A percentile compares a stretch with the other conserved stretches of the same genome.
phyloP scores from a whole-genome alignment of 1,140 invertebrate genomes.

The Cydia splendana region DNA sequence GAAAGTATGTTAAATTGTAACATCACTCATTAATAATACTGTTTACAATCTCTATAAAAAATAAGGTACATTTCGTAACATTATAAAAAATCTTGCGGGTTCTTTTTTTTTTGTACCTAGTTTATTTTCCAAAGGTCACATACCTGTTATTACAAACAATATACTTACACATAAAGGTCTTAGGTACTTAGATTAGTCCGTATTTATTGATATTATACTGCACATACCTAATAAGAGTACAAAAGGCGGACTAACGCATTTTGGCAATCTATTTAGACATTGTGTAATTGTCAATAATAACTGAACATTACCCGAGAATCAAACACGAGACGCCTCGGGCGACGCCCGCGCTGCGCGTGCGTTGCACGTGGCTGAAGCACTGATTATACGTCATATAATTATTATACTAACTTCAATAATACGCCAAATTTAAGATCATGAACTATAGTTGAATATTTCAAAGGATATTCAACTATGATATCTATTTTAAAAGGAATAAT shows the following conservation, averaged over 20 bases:
- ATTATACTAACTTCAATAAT: too few species aligned
- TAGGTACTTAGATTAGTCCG: too few species aligned
- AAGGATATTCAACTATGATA: not conserved
- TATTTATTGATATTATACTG: too few species aligned
- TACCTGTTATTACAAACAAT: too few species aligned
- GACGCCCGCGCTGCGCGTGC: conserved; percentile 8
- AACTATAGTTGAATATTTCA: not conserved
- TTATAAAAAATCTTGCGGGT: too few species aligned
- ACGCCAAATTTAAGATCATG: not conserved
- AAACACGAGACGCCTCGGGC: conserved; percentile 12
- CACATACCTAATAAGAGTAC: too few species aligned
- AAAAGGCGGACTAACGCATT: too few species aligned
- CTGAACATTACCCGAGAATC: not conserved
- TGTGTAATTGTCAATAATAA: not conserved
- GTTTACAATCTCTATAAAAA: too few species aligned
- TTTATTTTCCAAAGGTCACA: too few species aligned
- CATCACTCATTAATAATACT: not conserved
- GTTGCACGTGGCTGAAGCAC: not conserved
- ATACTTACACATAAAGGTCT: too few species aligned
- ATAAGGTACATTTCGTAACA: too few species aligned
- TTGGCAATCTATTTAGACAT: not conserved
- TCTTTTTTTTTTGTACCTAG: too few species aligned
- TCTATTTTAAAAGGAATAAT: not conserved
- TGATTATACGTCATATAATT: not conserved
- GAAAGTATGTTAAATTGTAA: not conserved